A percentile compares a stretch with the other conserved stretches of the same genome.
Evolutionary conservation across 2,797 vertebrate genomes (phyloP).

Genomic region (Adrianichthys oophorus): DNA sequence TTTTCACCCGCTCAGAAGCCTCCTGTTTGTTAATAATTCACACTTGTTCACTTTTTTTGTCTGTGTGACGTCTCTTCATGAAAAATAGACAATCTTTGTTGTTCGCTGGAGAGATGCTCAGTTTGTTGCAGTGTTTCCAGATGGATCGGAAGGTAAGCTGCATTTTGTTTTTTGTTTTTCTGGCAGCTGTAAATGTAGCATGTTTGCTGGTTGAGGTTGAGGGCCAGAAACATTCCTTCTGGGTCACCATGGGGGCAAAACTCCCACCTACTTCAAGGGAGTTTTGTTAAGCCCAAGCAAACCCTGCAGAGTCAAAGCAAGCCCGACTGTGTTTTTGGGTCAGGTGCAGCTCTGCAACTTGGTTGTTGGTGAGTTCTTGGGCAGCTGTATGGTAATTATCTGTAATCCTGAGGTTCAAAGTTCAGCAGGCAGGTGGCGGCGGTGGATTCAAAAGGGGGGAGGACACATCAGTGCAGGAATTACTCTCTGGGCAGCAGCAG

Average conservation of each 20-base stretch:
- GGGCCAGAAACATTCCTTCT: conserved; percentile 35
- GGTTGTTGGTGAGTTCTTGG: conserved; percentile 22
- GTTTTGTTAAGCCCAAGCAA: conserved; percentile 21
- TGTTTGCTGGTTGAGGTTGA: conserved; percentile 40
- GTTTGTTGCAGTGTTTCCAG: conserved; percentile 16
- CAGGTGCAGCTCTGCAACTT: conserved; percentile 25
- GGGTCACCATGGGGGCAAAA: conserved; percentile 29
- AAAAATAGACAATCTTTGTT: conserved; percentile 72
- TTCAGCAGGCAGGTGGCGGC: conserved; percentile 63
- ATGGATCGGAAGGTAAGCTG: conserved; percentile 42
- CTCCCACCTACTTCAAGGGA: conserved; percentile 24
- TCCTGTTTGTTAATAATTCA: conserved; percentile 65
- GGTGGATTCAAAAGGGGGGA: conserved; percentile 46
- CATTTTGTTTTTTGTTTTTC: neutral
- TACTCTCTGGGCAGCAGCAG: conserved; percentile 20
- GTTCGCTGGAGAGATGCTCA: conserved; percentile 42
- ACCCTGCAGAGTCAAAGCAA: conserved; percentile 18
- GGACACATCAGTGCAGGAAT: conserved; percentile 49
- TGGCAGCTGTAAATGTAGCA: conserved; percentile 10
- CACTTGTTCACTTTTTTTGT: conserved; percentile 44
- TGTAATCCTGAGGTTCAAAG: conserved; percentile 48
- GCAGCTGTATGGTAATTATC: conserved; percentile 87
- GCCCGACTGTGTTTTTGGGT: conserved; percentile 25
- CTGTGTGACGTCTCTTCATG: conserved; percentile 53
- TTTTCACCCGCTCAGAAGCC: conserved; percentile 29